phyloP scores from a whole-genome alignment of 2,888 invertebrate species.

The Girardia tigrina region DNA sequence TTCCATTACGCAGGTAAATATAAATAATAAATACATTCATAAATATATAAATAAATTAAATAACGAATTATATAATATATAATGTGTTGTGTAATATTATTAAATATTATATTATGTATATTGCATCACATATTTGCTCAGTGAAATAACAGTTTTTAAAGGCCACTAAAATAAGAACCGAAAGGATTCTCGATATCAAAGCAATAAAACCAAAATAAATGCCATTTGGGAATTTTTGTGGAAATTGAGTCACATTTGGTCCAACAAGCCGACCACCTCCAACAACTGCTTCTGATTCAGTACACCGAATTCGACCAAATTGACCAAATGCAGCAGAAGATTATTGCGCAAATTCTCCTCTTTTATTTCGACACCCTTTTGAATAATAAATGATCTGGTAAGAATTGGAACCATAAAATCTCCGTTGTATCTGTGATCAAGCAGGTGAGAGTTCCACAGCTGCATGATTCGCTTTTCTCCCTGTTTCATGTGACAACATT shows the following conservation, averaged over 20 bases:
- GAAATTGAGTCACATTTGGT: not conserved
- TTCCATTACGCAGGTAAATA: no score
- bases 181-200: not conserved
- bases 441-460: slow-evolving; percentile 79
- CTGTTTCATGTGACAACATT: no score
- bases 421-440: slow-evolving; percentile 29
- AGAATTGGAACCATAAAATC: slow-evolving; percentile 31
- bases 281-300: slow-evolving; percentile 20
- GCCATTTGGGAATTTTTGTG: not conserved
- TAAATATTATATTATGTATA: no score
- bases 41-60: no score
- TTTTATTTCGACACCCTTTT: not conserved
- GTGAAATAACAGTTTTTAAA: not conserved
- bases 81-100: no score
- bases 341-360: slow-evolving; percentile 32
- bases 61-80: no score
- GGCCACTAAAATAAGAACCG: not conserved
- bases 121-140: not conserved
- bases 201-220: not conserved
- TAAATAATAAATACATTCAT: no score
- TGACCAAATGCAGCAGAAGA: slow-evolving; percentile 37
- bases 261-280: not conserved
- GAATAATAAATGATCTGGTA: slow-evolving; percentile 21
- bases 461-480: slow-evolving; percentile 96
- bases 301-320: slow-evolving; percentile 35